A percentile compares a stretch with the other conserved stretches of the same genome.
These are phyloP conservation scores for Hemitrygon akajei DNA, from an alignment of 2,797 vertebrate species.

Conservation along the genomic window DNA sequence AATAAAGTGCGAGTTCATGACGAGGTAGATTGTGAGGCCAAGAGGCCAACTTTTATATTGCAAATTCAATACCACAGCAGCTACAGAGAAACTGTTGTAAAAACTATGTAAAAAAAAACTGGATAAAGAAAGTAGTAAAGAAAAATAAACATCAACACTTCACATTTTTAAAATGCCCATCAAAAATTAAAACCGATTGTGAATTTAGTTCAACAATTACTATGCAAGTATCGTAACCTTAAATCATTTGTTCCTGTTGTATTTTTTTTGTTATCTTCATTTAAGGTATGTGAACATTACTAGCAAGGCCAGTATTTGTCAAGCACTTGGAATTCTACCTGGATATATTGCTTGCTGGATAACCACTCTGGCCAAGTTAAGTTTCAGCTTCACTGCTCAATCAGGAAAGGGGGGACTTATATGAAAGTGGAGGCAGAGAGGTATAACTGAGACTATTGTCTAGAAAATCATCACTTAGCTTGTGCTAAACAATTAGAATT, in stretches of 20 bases:
- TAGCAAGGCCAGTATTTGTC: too few species aligned
- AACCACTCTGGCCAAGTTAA: too few species aligned
- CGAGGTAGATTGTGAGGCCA: too few species aligned
- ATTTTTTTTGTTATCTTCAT: too few species aligned
- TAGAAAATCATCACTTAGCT: too few species aligned
- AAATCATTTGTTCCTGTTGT: neutral
- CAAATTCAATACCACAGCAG: neutral
- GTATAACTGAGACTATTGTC: neutral
- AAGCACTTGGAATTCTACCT: too few species aligned
- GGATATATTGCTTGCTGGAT: too few species aligned
- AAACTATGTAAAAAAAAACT: neutral
- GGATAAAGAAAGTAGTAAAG: neutral
- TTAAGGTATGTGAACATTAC: too few species aligned
- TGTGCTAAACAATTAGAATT: too few species aligned
- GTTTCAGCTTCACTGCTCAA: too few species aligned
- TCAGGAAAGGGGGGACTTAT: neutral
- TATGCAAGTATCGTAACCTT: neutral
- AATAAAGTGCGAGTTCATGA: too few species aligned
- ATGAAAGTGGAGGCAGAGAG: neutral
- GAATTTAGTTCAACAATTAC: neutral
- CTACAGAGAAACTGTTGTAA: neutral
- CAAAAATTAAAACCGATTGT: neutral
- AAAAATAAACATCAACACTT: neutral
- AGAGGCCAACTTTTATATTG: too few species aligned
- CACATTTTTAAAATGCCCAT: neutral